Base-by-base conservation (phyloP, 2,888 invertebrate species). In the Apantesis nais region DNA sequence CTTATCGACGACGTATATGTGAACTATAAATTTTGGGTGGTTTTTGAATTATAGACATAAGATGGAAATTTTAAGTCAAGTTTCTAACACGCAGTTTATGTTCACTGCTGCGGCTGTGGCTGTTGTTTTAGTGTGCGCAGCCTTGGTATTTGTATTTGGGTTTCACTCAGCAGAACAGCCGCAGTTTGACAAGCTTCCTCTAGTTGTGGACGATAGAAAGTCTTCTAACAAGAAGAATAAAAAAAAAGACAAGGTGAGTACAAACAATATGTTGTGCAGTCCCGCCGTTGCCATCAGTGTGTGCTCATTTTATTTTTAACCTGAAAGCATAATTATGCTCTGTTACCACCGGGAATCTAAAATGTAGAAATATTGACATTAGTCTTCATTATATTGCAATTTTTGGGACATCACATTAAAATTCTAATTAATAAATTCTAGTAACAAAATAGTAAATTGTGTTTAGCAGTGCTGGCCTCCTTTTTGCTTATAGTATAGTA, bases 151-250 rank as follows among this genome's bases (percentile, higher is more conserved):
- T 93, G 96, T 96, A 78, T 97, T 97, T 91, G 97, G 97, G 77
- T 97, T 98, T 93, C 97, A 97, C 93, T 96, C 97, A 76, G 96
- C 97, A 80, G 97, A 97, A 90, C 97, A 97, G 92, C 98, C 98
- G 87, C 97, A 97, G 87, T 97, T 97, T 90, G 97, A 97, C 87
- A 97, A 97, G 91, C 94, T 97, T 76, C 96, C 96, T 61, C 90
- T 95, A 80, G 92, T 95, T 78, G 85, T 95, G 80, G 97, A 96
- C 88, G 97, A 97, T 85, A 96, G 96, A 89, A 97, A 97, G 93
- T 95, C 96, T 77, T 95, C 96, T 83, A 96, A 92, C 85, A 97
- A 97, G 92, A 97, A 97, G 90, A 85, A 83, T 83, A 97, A 97
- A 95, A 95, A 93, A 82, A 97, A 97, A 92, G 97, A 97, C 88